Evolutionary conservation across 2,113 vertebrate species (phyloP).

Genomic region (Petaurus breviceps): DNA sequence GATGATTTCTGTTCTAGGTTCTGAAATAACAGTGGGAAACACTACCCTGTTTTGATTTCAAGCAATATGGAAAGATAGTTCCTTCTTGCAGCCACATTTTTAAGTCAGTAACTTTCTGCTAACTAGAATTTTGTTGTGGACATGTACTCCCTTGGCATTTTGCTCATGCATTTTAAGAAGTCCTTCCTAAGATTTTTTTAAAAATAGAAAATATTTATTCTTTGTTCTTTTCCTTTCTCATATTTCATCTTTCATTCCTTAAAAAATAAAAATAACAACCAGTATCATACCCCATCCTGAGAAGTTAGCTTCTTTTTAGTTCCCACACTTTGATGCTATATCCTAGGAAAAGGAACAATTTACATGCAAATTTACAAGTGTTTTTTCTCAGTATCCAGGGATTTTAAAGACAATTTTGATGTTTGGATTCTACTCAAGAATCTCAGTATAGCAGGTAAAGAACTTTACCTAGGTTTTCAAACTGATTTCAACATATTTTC

Average conservation of each 20-base stretch:
- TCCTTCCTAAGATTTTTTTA: slow-evolving; percentile 40
- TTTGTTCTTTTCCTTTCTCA: slow-evolving; percentile 27
- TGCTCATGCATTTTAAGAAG: slow-evolving; percentile 49
- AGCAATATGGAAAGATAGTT: slow-evolving; percentile 67
- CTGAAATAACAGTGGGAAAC: slow-evolving; percentile 73
- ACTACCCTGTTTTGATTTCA: slow-evolving; percentile 70
- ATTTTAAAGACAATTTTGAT: slow-evolving; percentile 1
- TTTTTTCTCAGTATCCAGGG: neutral
- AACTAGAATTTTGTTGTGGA: slow-evolving; percentile 71
- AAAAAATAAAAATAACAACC: neutral
- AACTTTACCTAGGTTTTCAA: neutral
- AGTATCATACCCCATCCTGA: neutral
- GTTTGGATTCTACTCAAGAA: neutral
- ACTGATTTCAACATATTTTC: neutral
- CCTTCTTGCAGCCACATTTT: slow-evolving; percentile 71
- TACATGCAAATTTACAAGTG: neutral
- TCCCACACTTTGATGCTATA: neutral
- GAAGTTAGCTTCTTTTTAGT: neutral
- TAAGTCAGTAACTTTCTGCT: slow-evolving; percentile 78
- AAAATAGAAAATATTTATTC: slow-evolving; percentile 21
- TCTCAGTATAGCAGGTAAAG: slow-evolving; percentile 3
- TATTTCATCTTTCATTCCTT: slow-evolving; percentile 7
- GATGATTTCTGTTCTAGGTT: slow-evolving; percentile 63
- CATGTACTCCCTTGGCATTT: slow-evolving; percentile 41
- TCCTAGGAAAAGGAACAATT: neutral